Percentiles rank a stretch among this genome's conserved stretches.
These are phyloP conservation scores for Ginglymostoma cirratum DNA, from an alignment of 2,113 vertebrate genomes.

Conservation along the genomic window DNA sequence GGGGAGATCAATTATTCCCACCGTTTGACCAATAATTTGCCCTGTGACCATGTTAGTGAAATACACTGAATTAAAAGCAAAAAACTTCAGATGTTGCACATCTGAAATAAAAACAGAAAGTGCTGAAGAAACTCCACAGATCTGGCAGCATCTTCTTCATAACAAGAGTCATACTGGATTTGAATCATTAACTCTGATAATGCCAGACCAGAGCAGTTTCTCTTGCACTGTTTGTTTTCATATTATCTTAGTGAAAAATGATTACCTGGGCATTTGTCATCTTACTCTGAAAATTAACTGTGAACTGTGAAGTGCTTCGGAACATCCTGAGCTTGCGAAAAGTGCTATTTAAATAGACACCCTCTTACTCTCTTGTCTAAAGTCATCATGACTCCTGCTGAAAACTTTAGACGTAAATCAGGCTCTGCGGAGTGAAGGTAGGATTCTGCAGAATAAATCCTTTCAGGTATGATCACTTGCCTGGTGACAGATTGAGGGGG, in stretches of 20 bases:
- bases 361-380: neutral
- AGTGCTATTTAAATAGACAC: neutral
- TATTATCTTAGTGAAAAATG: too few relatives aligned
- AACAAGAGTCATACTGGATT: too few relatives aligned
- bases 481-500: neutral
- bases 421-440: neutral
- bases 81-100: too few relatives aligned
- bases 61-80: too few relatives aligned
- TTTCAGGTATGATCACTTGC: neutral
- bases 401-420: neutral
- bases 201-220: too few relatives aligned
- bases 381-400: neutral
- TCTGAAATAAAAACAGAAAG: too few relatives aligned
- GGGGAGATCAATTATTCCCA: neutral
- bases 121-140: too few relatives aligned
- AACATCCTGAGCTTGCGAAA: neutral
- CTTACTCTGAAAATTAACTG: neutral
- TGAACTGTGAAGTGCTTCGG: neutral
- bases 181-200: too few relatives aligned
- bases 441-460: neutral
- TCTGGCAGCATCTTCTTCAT: too few relatives aligned
- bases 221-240: too few relatives aligned
- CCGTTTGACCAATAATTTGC: neutral
- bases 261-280: neutral
- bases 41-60: neutral